These are phyloP conservation scores for Phyllopteryx taeniolatus DNA, from an alignment of 2,113 vertebrate species.

Conservation along the genomic window DNA sequence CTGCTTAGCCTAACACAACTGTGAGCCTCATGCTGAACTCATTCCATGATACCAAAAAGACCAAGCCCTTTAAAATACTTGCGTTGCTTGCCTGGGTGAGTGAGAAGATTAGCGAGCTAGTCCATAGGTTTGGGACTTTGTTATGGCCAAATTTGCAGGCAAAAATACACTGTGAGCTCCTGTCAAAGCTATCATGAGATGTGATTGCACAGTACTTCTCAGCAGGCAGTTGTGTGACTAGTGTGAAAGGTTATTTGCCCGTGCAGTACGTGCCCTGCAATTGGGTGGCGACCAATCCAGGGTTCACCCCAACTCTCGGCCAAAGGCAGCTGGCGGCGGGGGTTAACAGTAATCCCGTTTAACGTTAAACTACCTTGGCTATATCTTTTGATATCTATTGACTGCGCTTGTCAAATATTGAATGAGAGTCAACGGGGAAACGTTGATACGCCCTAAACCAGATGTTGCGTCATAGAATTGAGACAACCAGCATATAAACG, in stretches of 20 bases:
- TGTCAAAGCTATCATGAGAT: neutral
- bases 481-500: too few relatives aligned
- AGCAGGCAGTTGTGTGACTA: neutral
- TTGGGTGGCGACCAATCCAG: too few relatives aligned
- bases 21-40: slow-evolving; percentile 46
- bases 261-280: neutral
- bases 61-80: slow-evolving; percentile 59
- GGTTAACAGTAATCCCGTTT: too few relatives aligned
- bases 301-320: too few relatives aligned
- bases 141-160: slow-evolving; percentile 31
- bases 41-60: slow-evolving; percentile 52
- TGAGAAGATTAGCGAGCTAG: slow-evolving; percentile 51
- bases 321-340: too few relatives aligned
- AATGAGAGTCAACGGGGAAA: too few relatives aligned
- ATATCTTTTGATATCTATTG: too few relatives aligned
- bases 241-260: neutral
- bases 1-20: slow-evolving; percentile 61
- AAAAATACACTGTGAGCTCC: neutral
- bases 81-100: slow-evolving; percentile 46
- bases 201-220: neutral
- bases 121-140: slow-evolving; percentile 9
- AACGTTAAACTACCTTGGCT: too few relatives aligned
- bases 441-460: too few relatives aligned
- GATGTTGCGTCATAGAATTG: too few relatives aligned
- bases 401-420: too few relatives aligned